Base-by-base conservation (phyloP, 1,140 invertebrate species). In the Planococcus citri region DNA sequence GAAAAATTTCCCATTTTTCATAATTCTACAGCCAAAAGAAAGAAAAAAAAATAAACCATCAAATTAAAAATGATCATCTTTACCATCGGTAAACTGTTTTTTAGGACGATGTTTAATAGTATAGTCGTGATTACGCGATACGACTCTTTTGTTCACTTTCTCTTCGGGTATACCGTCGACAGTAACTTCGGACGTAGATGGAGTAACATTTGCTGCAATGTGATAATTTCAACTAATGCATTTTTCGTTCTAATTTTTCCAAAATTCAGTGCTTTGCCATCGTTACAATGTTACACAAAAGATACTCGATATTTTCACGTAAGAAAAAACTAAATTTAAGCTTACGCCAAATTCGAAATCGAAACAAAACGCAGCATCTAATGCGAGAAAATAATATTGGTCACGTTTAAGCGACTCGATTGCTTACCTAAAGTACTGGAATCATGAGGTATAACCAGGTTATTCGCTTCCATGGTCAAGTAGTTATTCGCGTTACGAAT, bases 391-490 rank as follows among this genome's bases (percentile, higher is more conserved):
- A n/a, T n/a, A n/a, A n/a, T n/a, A n/a, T n/a, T n/a, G n/a, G n/a
- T 33, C 12, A 33, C 29, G 29, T 33, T 12, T 3, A 33, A 6
- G 3, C 12, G 29, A 33, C 29, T 6, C 29, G n/a, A 33, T 17
- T 2, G 17, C 60, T 25, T 21, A 64, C 60, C 60, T 64, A 64
- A 25, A 3, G 60, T 20, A 25, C 60, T 27, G 20, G 60, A 64
- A 64, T 64, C 20, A 25, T 64, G 60, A 22, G 60, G 60, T 25
- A 64, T 64, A 21, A 64, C 60, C 14, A 64, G 20, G 24, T 64
- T 64, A 64, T 64, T 64, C 21, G 60, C 60, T 20, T 64, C 60
- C 60, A 64, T 64, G 10, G 60, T 64, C 60, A 64, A 64, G 20
- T 64, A 64, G 24, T 64, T 64, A 27, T 64, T 64, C 1, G 60